Evolutionary conservation across 2,888 invertebrate genomes (phyloP), one percentile per base, ranked within the genome.

Genomic region (Hipparchia sbordonii): DNA sequence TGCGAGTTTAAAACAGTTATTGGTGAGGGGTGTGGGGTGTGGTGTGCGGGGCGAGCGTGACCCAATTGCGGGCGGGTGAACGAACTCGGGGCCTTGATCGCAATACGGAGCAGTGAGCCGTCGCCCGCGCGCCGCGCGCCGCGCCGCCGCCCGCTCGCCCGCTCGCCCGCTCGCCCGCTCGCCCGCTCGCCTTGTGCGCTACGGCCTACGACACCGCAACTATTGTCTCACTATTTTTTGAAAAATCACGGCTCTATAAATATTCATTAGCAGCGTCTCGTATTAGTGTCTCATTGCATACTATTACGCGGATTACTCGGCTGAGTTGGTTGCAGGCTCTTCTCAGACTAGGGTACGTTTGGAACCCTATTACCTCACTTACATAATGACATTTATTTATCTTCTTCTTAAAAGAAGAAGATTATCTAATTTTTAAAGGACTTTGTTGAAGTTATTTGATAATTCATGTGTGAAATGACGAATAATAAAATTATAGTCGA

Each of bases 81-180:
- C 92, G 93, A 93, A 91, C 93, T 87, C 84, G 86, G 82, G 93
- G 93, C 93, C 93, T 93, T 93, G 93, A 92, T 93, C 93, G 93
- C 93, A 93, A 93, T 93, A 90, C 88, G 82, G 86, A 81, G 78
- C 75, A 80, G 81, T 83, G 84, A 82, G 79, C 39, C 39, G 39
- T 5, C 39, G 39, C 39, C 3, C 39, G 39, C 39, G 23, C 23
- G 23, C 23, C 23, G 23, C 23, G 23, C 23, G 23, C 80, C 66
- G 79, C 74, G 71, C 80, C 73, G 57, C 67, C 52, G 61, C 4
- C 61, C 72, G 80, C 63, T 60, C 70, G 39, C 81, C 39, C 33
- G 33, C 33, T 6, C 39, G 8, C 57, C 23, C 71, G 67, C 73
- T 6, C 56, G 62, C 62, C 46, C 61, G 61, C 60, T 39, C 61